These are phyloP conservation scores for Microchrysa polita DNA, from an alignment of 2,888 invertebrate species.

Conservation along the genomic window DNA sequence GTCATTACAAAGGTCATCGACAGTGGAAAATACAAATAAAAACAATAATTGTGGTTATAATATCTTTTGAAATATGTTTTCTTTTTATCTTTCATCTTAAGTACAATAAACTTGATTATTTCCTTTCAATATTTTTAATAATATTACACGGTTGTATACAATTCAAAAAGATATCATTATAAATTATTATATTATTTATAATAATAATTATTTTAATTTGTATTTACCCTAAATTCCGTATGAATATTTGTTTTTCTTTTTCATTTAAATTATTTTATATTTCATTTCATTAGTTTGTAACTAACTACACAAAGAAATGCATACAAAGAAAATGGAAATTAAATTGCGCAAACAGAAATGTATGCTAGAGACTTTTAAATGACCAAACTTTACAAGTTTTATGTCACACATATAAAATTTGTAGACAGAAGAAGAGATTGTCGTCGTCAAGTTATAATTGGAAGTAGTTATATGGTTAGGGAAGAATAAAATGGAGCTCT, in stretches of 20 bases:
- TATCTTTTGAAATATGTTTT: conserved; percentile 16
- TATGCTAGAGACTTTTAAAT: too few relatives aligned
- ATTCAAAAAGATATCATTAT: conserved; percentile 41
- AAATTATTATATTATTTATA: not conserved
- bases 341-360: too few relatives aligned
- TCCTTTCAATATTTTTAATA: conserved; percentile 33
- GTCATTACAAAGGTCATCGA: conserved; percentile 7
- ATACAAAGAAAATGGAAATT: too few relatives aligned
- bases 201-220: not conserved
- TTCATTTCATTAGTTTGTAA: conserved; percentile 6
- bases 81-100: conserved; percentile 42
- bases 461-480: too few relatives aligned
- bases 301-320: too few relatives aligned
- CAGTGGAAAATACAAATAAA: not conserved
- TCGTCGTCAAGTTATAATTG: too few relatives aligned
- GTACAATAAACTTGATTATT: conserved; percentile 42
- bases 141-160: conserved; percentile 45
- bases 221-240: not conserved
- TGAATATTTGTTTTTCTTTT: not conserved
- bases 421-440: too few relatives aligned
- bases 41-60: conserved; percentile 1
- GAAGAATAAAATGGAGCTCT: too few relatives aligned
- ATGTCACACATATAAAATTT: too few relatives aligned
- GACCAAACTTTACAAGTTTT: too few relatives aligned
- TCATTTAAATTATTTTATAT: not conserved